Conservation (phyloP, 2,888 invertebrate genomes). For the Cantharis rustica region DNA sequence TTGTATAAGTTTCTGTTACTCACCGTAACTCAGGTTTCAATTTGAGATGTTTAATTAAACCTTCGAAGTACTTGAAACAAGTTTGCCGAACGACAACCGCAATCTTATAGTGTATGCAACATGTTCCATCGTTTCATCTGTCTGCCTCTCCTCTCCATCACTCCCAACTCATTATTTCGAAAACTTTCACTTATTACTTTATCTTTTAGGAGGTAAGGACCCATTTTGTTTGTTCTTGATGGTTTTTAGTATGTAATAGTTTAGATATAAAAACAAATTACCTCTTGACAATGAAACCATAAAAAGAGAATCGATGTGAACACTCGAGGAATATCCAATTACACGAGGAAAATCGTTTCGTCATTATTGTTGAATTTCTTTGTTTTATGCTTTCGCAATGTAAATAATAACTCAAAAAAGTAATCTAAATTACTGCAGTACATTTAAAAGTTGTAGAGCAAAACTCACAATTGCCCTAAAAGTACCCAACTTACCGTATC, state of each 20-base stretch:
- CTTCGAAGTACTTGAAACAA: background rate
- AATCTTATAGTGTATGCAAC: background rate
- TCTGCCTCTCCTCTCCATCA: background rate
- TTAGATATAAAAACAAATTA: conserved; percentile 10
- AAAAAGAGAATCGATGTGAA: conserved; percentile 15
- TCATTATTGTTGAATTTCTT: conserved; percentile 15
- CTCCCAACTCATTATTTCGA: background rate
- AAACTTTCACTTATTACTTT: background rate
- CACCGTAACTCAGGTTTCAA: background rate
- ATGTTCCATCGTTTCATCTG: background rate
- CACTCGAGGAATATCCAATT: conserved; percentile 17
- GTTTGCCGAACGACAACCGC: background rate
- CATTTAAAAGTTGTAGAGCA: background rate
- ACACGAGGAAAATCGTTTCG: conserved; percentile 18
- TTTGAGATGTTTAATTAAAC: background rate
- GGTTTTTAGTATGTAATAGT: background rate
- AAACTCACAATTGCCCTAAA: background rate
- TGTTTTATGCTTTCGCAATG: conserved; percentile 12
- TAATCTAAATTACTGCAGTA: background rate
- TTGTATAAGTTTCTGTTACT: background rate
- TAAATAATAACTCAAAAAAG: background rate
- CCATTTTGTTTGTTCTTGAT: background rate
- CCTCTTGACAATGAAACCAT: conserved; percentile 8
- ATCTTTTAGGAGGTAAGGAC: background rate
- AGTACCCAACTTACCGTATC: background rate